Percentiles rank a stretch among this genome's conserved stretches.
Conservation (phyloP, 2,888 invertebrate species). For the Sinopyrophorus schimmeli region DNA sequence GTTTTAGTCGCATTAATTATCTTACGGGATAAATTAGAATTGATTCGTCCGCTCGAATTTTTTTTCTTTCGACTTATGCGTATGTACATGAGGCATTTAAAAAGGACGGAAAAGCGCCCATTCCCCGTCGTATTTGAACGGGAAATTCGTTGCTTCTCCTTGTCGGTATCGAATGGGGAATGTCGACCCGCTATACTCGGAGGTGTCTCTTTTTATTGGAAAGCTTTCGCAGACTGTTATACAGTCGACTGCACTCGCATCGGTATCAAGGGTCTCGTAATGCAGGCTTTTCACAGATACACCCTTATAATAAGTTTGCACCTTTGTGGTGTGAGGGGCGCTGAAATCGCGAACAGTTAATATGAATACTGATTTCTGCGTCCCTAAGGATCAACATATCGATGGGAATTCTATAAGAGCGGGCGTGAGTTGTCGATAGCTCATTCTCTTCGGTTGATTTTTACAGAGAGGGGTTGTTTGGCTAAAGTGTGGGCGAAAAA, state of each 20-base stretch:
- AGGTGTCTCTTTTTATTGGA: slow-evolving; percentile 45
- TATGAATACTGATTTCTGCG: slow-evolving; percentile 52
- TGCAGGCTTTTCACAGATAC: slow-evolving; percentile 51
- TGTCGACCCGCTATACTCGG: slow-evolving; percentile 28
- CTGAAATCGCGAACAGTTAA: slow-evolving; percentile 51
- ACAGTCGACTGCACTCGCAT: slow-evolving; percentile 51
- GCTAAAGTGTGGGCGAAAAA: too few species aligned
- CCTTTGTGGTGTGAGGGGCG: slow-evolving; percentile 46
- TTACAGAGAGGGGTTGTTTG: too few species aligned
- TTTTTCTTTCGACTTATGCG: neutral
- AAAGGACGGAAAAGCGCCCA: slow-evolving; percentile 6
- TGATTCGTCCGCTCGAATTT: neutral
- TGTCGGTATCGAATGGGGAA: slow-evolving; percentile 24
- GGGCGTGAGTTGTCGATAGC: too few species aligned
- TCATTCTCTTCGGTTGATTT: too few species aligned
- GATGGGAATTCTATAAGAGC: slow-evolving; percentile 48
- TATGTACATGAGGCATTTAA: slow-evolving; percentile 10
- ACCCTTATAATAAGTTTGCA: slow-evolving; percentile 55
- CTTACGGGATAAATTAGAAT: neutral
- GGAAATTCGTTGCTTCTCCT: slow-evolving; percentile 20
- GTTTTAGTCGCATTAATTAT: too few species aligned
- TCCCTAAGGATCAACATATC: slow-evolving; percentile 41
- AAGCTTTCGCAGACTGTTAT: slow-evolving; percentile 49
- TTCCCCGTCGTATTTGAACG: slow-evolving; percentile 7
- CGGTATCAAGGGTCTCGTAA: slow-evolving; percentile 51